Evolutionary conservation across 2,113 vertebrate species (phyloP), one percentile per base, ranked within the genome.

Genomic region (Oophaga pumilio): DNA sequence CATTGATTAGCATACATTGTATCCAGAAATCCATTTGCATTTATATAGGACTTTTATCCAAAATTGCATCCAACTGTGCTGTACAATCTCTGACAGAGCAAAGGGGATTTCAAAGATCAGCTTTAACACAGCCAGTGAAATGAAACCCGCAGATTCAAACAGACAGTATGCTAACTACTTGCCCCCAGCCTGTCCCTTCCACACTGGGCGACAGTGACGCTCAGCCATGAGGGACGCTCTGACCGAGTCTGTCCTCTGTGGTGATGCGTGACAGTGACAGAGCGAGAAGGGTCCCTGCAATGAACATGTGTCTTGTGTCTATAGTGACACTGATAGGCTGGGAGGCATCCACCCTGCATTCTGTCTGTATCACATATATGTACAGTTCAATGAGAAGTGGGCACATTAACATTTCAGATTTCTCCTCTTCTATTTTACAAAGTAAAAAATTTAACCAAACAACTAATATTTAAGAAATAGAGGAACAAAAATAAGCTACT

Each of bases 31-130:
- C 71, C 6, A 88, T 88, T 88, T 88, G 86, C 86, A 88, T 88
- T 88, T 88, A 88, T 88, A 88, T 88, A 88, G 86, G 43, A 83
- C 80, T 88, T 88, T 83, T 88, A 88, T 88, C 86, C 86, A 83
- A 83, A 88, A 83, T 76, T 88, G 49, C 57, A 88, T 83, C 57
- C 86, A 88, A 88, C 71, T 62, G 69, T 83, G 57, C 86, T 49
- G 82, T 83, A 88, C 80, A 88, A 76, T 88, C 80, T 82, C 57
- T 68, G n/a, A 76, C 79, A 76, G 53, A 76, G 80, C 86, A 88
- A 76, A 83, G 71, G 86, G 86, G 80, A 88, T 88, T 88, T 88
- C 24, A 62, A 15, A 59, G 68, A 87, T 82, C 78, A 88, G 80
- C 79, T 83, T 66, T 60, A 88, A 69, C 24, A n/a, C 43, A 77